Conservation (phyloP, 2,888 invertebrate genomes). For the Exocentrus adspersus region DNA sequence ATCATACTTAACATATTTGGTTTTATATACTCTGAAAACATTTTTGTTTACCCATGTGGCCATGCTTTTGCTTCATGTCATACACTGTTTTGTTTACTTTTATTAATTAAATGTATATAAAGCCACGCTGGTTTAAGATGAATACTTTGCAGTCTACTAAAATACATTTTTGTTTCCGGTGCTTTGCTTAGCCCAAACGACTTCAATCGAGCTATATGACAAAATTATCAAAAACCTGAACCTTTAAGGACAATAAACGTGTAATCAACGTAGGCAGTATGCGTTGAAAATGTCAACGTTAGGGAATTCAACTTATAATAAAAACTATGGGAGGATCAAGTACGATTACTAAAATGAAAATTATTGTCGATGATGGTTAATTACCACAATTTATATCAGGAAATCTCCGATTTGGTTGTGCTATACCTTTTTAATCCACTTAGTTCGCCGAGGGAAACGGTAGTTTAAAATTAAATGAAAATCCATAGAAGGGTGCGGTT, state of each 20-base stretch:
- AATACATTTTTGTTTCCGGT: too few relatives aligned
- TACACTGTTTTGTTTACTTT: background rate
- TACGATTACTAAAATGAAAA: background rate
- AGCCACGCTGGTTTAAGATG: too few relatives aligned
- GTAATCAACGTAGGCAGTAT: too few relatives aligned
- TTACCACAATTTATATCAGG: background rate
- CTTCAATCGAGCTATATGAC: too few relatives aligned
- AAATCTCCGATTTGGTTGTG: background rate
- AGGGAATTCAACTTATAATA: too few relatives aligned
- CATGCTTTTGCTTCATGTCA: background rate
- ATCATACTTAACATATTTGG: constrained; percentile 18
- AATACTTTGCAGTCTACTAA: too few relatives aligned
- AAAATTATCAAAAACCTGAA: too few relatives aligned
- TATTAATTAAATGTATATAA: constrained; percentile 6
- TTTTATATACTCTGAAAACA: constrained; percentile 13
- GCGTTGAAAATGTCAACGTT: too few relatives aligned
- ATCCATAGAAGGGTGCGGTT: background rate
- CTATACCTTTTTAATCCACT: background rate
- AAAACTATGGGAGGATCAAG: too few relatives aligned
- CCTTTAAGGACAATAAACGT: too few relatives aligned
- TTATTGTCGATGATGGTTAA: background rate
- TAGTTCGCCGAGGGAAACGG: background rate
- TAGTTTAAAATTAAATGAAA: constrained; percentile 1
- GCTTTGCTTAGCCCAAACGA: too few relatives aligned
- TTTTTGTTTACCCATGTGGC: constrained; percentile 3